phyloP scores from a whole-genome alignment of 2,888 invertebrate genomes.

The Orthosia incerta region DNA sequence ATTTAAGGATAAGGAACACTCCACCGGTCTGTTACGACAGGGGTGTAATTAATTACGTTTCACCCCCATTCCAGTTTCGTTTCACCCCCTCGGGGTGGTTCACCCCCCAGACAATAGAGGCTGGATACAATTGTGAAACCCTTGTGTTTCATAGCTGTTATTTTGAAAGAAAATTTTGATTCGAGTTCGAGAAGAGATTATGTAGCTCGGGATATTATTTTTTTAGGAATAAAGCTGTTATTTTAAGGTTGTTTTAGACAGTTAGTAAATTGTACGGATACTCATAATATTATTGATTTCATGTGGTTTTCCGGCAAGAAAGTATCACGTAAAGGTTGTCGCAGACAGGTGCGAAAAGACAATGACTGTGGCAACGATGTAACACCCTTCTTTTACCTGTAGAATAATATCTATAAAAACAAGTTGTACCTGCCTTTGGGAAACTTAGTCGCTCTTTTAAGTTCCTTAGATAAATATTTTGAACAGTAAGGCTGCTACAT shows the following conservation, averaged over 20 bases:
- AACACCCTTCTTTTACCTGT: too few species aligned
- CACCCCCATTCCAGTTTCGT: conserved; percentile 24
- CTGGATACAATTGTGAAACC: conserved; percentile 44
- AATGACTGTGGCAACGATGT: too few species aligned
- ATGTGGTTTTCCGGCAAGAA: too few species aligned
- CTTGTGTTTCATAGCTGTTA: conserved; percentile 50
- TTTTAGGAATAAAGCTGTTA: conserved; percentile 22
- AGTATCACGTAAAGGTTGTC: too few species aligned
- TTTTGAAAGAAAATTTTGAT: conserved; percentile 59
- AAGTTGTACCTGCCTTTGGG: too few species aligned
- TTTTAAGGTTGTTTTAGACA: background rate
- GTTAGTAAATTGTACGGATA: background rate
- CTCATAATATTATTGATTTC: too few species aligned
- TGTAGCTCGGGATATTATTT: conserved; percentile 6
- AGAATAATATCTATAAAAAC: too few species aligned
- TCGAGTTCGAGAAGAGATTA: conserved; percentile 39
- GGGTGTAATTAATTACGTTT: conserved; percentile 63
- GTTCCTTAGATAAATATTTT: too few species aligned
- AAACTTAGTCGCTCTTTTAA: too few species aligned
- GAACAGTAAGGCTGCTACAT: too few species aligned
- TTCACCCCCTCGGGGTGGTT: conserved; percentile 12
- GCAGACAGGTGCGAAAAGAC: too few species aligned
- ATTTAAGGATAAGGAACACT: conserved; percentile 56
- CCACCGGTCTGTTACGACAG: conserved; percentile 52
- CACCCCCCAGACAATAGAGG: conserved; percentile 49